Conservation (phyloP, 92 coral and sea anemone genomes). For the Ricordea florida region DNA sequence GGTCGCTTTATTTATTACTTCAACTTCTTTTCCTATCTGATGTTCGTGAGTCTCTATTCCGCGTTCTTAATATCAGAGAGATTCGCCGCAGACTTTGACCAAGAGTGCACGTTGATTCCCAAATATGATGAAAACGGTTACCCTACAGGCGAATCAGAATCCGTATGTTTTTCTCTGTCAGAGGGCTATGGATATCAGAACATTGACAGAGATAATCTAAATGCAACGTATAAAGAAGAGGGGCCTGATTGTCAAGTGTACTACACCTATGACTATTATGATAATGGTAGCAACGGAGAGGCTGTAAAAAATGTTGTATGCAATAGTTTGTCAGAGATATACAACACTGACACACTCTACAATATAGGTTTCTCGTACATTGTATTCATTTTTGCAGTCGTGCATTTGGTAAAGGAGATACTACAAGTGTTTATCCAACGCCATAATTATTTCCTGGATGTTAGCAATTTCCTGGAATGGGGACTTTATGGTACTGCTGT, state of each 20-base stretch:
- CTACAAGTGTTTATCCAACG: conserved; percentile 59
- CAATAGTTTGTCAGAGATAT: background rate
- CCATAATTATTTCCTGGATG: conserved; percentile 56
- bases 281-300: background rate
- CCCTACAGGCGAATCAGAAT: too few relatives aligned
- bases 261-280: background rate
- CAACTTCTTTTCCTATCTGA: conserved; percentile 55
- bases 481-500: conserved; percentile 41
- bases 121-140: too few relatives aligned
- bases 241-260: background rate
- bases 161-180: too few relatives aligned
- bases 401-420: conserved; percentile 64
- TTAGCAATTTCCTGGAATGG: conserved; percentile 68
- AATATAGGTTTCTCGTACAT: conserved; percentile 38
- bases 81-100: background rate
- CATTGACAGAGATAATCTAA: conserved; percentile 8
- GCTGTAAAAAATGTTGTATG: background rate
- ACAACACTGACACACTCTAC: background rate
- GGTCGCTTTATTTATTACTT: conserved; percentile 62
- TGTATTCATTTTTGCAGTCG: conserved; percentile 37
- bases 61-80: conserved; percentile 55
- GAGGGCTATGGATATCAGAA: too few relatives aligned
- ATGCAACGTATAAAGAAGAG: background rate
- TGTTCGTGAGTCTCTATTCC: conserved; percentile 55
- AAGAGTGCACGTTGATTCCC: too few relatives aligned